These are phyloP conservation scores for Heteractis magnifica DNA, from an alignment of 92 coral and sea anemone genomes.

Conservation along the genomic window DNA sequence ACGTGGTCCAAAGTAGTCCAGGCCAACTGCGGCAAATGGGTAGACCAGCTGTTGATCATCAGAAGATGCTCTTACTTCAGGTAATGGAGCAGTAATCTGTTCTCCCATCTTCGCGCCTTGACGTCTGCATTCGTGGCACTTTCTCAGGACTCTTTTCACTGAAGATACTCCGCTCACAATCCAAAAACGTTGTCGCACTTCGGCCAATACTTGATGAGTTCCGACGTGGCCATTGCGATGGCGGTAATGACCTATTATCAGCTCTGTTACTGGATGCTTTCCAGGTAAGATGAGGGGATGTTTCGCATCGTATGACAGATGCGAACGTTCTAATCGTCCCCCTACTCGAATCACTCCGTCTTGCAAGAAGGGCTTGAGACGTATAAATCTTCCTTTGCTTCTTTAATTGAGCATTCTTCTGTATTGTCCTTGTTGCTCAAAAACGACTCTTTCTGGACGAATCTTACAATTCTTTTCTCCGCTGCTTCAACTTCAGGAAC, in stretches of 20 bases:
- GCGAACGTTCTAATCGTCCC: conserved; percentile 39
- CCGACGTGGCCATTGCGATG: conserved; percentile 56
- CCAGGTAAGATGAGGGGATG: conserved; percentile 50
- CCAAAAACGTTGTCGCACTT: conserved; percentile 53
- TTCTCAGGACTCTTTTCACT: conserved; percentile 44
- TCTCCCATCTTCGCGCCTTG: conserved; percentile 41
- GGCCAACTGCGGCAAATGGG: conserved; percentile 48
- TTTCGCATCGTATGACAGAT: conserved; percentile 39
- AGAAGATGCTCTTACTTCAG: conserved; percentile 45
- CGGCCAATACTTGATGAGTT: conserved; percentile 55
- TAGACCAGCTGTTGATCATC: conserved; percentile 41
- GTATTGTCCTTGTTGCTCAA: too few species aligned
- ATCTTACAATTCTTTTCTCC: too few species aligned
- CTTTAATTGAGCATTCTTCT: too few species aligned
- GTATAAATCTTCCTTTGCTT: too few species aligned
- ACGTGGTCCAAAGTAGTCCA: conserved; percentile 50
- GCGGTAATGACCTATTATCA: conserved; percentile 52
- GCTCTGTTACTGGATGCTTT: conserved; percentile 48
- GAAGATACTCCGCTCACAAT: conserved; percentile 50
- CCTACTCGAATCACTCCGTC: conserved; percentile 23
- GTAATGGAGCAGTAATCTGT: conserved; percentile 57
- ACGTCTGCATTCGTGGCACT: conserved; percentile 52
- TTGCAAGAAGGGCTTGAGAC: too few species aligned
- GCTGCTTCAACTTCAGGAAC: too few species aligned
- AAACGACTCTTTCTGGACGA: too few species aligned